A percentile compares a stretch with the other conserved stretches of the same genome.
These are phyloP conservation scores for Dendrolimus houi DNA, from an alignment of 2,888 invertebrate genomes.

Conservation along the genomic window DNA sequence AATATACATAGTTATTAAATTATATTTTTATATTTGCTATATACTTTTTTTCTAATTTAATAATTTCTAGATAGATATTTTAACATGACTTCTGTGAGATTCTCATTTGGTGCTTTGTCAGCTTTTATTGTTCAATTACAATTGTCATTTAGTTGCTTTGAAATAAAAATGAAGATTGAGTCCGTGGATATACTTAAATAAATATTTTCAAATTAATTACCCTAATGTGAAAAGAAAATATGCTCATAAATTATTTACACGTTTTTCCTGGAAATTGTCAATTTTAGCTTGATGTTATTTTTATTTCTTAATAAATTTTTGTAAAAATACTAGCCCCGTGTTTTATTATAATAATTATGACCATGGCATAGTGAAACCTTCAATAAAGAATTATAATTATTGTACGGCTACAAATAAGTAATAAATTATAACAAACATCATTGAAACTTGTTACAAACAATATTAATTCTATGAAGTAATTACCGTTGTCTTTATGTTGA, in stretches of 20 bases:
- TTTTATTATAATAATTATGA: constrained; percentile 7
- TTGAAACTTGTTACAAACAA: no score
- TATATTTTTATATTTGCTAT: constrained; percentile 47
- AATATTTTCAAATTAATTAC: constrained; percentile 30
- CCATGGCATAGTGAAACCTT: no score
- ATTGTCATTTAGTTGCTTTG: constrained; percentile 3
- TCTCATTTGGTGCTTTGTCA: neutral
- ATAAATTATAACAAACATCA: no score
- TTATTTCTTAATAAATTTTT: constrained; percentile 71
- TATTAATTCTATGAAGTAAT: no score
- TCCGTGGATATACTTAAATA: constrained; percentile 24
- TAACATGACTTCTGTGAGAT: constrained; percentile 10
- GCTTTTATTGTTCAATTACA: constrained; percentile 5
- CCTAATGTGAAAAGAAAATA: constrained; percentile 50
- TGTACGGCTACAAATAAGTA: no score
- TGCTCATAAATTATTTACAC: constrained; percentile 67
- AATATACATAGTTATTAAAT: constrained; percentile 32
- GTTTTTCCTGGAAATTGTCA: constrained; percentile 64
- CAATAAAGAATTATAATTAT: no score
- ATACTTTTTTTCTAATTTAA: constrained; percentile 32
- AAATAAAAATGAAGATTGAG: constrained; percentile 33
- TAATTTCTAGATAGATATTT: constrained; percentile 15
- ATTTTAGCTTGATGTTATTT: constrained; percentile 74
- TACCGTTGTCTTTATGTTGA: no score
- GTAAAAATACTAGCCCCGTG: constrained; percentile 32